Evolutionary conservation across 1,140 invertebrate species (phyloP).

Genomic region (Cyclina sinensis): DNA sequence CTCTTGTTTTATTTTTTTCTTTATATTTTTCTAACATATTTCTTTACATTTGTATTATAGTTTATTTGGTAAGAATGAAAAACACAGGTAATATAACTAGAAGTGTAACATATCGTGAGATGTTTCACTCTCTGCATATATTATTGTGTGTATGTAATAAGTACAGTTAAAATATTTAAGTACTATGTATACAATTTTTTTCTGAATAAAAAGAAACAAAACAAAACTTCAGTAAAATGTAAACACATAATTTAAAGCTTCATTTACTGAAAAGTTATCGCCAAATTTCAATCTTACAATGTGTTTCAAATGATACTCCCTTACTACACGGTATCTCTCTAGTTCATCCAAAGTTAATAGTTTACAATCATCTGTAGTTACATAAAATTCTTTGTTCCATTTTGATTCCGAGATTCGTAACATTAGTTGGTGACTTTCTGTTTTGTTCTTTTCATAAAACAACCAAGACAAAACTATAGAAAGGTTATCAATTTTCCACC

Average conservation of each 20-base stretch:
- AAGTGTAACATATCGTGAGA: too few relatives aligned
- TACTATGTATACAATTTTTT: too few relatives aligned
- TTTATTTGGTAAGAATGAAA: too few relatives aligned
- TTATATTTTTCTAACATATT: too few relatives aligned
- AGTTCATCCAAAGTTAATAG: conserved; percentile 14
- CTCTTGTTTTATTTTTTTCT: too few relatives aligned
- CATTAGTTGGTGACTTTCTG: neutral
- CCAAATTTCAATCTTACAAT: neutral
- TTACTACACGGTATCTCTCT: neutral
- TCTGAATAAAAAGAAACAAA: too few relatives aligned
- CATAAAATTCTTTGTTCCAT: conserved; percentile 18
- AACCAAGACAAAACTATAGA: neutral
- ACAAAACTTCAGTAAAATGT: too few relatives aligned
- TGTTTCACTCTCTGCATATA: too few relatives aligned
- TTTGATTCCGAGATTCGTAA: neutral
- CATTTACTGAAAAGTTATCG: neutral
- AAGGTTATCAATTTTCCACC: neutral
- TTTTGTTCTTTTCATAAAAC: neutral
- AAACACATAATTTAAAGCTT: neutral
- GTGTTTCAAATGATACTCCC: neutral
- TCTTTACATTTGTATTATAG: too few relatives aligned
- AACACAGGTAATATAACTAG: too few relatives aligned
- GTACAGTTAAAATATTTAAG: too few relatives aligned
- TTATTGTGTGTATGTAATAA: too few relatives aligned
- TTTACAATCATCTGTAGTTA: neutral